Conservation (phyloP, 1,140 invertebrate species). For the Lamellibrachia luymesi region DNA sequence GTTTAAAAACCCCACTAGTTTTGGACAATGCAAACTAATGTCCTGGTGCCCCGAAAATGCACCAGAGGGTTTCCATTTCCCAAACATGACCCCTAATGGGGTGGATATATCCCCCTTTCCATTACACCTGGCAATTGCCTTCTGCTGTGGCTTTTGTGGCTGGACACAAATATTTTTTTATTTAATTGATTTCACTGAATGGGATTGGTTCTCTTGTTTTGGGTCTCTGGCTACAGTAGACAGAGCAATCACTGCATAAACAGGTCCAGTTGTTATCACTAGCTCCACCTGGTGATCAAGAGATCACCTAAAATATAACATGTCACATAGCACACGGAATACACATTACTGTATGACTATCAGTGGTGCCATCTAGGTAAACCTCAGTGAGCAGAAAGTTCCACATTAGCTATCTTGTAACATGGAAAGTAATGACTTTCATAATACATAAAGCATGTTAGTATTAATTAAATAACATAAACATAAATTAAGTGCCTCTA, state of each 20-base stretch:
- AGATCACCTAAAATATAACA: not conserved
- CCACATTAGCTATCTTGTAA: not conserved
- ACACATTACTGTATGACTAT: not conserved
- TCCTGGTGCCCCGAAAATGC: too few species aligned
- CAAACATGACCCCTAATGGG: not conserved
- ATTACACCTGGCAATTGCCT: not conserved
- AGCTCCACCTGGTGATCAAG: not conserved
- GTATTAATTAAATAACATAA: not conserved
- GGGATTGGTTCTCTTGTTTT: not conserved
- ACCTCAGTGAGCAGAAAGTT: not conserved
- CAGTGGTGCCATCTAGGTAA: not conserved
- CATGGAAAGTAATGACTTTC: not conserved
- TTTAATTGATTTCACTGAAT: not conserved
- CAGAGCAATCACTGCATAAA: not conserved
- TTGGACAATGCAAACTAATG: too few species aligned
- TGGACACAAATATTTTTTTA: not conserved
- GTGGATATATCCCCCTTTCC: not conserved
- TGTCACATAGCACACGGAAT: not conserved
- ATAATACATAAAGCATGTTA: not conserved
- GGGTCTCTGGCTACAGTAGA: not conserved
- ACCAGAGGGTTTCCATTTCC: not conserved
- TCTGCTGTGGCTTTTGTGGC: not conserved
- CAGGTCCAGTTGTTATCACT: not conserved
- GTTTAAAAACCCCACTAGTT: too few species aligned
- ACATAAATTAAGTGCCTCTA: not conserved